Conservation (phyloP, 2,888 invertebrate genomes). For the Noctua pronuba region DNA sequence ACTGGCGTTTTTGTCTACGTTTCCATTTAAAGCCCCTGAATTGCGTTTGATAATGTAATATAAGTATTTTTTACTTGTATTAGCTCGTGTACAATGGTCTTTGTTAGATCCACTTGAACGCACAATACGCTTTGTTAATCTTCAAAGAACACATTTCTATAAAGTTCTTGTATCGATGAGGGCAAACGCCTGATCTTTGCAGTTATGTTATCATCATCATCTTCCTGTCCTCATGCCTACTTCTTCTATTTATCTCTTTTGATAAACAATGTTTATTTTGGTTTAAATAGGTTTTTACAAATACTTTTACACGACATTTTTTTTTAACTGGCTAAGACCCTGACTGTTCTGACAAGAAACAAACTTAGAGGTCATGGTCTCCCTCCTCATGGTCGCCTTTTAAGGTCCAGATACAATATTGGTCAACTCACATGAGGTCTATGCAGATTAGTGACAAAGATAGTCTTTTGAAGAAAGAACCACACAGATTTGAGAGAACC, state of each 20-base stretch:
- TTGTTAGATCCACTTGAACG: conserved; percentile 26
- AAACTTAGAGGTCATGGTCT: no score
- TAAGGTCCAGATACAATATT: no score
- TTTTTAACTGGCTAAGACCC: no score
- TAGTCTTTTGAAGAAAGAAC: no score
- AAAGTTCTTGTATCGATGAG: neutral
- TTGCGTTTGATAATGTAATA: conserved; percentile 39
- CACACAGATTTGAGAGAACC: no score
- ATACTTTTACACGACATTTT: no score
- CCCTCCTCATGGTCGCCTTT: no score
- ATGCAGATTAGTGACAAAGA: no score
- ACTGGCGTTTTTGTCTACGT: conserved; percentile 15
- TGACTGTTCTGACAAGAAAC: no score
- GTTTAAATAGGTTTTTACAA: no score
- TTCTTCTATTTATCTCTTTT: neutral
- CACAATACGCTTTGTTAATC: conserved; percentile 29
- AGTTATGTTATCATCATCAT: neutral
- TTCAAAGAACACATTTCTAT: neutral
- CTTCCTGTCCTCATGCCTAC: neutral
- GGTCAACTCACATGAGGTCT: no score
- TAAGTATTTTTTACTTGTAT: conserved; percentile 38
- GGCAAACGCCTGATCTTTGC: neutral
- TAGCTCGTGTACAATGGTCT: conserved; percentile 19
- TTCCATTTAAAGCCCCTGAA: conserved; percentile 29
- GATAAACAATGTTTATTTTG: no score